phyloP scores from a whole-genome alignment of 2,113 vertebrate genomes.

The Clarias macrocephalus region DNA sequence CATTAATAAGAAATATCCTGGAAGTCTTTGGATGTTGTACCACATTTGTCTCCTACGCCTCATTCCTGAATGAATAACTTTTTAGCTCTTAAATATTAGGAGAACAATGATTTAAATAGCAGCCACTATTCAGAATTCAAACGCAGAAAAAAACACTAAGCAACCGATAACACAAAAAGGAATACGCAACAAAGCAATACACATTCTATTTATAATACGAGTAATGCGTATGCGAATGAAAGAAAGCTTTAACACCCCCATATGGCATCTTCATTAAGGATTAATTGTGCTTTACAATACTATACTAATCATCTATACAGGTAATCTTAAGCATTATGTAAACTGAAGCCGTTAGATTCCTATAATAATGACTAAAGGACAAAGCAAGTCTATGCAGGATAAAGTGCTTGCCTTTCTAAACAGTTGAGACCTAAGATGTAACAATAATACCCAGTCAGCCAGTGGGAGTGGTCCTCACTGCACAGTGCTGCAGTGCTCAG shows the following conservation, averaged over 20 bases:
- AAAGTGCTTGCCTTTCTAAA: not conserved
- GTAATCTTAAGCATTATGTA: not conserved
- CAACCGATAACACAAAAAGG: not conserved
- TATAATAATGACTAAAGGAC: not conserved
- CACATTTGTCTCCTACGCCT: not conserved
- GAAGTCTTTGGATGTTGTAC: not conserved
- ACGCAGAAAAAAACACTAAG: not conserved
- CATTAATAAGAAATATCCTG: not conserved
- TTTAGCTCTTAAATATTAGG: not conserved
- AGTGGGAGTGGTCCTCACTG: conserved; percentile 40
- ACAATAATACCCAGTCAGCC: conserved; percentile 27
- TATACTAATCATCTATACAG: not conserved
- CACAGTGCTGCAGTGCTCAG: conserved; percentile 38
- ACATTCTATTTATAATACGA: not conserved
- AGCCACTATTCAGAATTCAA: not conserved
- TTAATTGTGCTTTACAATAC: not conserved
- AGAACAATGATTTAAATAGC: not conserved
- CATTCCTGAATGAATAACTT: not conserved
- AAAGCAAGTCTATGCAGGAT: not conserved
- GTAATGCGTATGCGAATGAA: not conserved
- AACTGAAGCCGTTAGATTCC: not conserved
- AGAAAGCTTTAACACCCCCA: not conserved
- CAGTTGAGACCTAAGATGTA: conserved; percentile 31
- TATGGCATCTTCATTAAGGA: not conserved
- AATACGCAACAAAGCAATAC: not conserved